Evolutionary conservation across 2,888 invertebrate genomes (phyloP).

Genomic region (Liodrosophila aerea): DNA sequence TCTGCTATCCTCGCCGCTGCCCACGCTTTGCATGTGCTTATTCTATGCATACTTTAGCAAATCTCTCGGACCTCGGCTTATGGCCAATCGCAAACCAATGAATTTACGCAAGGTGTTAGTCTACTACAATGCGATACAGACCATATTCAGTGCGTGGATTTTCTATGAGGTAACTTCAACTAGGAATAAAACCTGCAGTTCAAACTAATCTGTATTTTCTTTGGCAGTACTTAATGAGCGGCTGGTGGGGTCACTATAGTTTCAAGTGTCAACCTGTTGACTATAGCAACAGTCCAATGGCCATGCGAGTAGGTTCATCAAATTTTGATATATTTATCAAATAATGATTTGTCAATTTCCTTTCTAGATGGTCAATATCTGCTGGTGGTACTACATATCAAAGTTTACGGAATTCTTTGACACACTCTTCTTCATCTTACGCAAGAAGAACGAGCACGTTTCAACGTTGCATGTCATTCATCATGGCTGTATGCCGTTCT

Average conservation of each 20-base stretch:
- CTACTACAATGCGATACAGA: conserved; percentile 94
- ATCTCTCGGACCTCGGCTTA: conserved; percentile 91
- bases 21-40: conserved; percentile 91
- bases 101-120: conserved; percentile 91
- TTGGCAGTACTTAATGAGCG: conserved; percentile 85
- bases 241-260: conserved; percentile 92
- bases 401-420: conserved; percentile 98
- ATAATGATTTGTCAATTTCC: neutral
- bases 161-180: conserved; percentile 93
- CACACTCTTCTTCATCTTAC: conserved; percentile 96
- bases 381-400: conserved; percentile 98
- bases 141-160: conserved; percentile 94
- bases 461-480: conserved; percentile 97
- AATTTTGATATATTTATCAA: neutral
- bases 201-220: neutral
- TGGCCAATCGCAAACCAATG: conserved; percentile 95
- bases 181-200: too few species aligned
- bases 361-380: conserved; percentile 92
- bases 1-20: conserved; percentile 94
- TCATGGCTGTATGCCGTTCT: conserved; percentile 98
- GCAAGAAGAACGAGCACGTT: conserved; percentile 97
- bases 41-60: conserved; percentile 92
- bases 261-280: conserved; percentile 94
- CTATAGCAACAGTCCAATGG: conserved; percentile 88
- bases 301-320: conserved; percentile 85